Evolutionary conservation across 2,888 invertebrate species (phyloP), one percentile per base, ranked within the genome.

Genomic region (Trimorus sp.): DNA sequence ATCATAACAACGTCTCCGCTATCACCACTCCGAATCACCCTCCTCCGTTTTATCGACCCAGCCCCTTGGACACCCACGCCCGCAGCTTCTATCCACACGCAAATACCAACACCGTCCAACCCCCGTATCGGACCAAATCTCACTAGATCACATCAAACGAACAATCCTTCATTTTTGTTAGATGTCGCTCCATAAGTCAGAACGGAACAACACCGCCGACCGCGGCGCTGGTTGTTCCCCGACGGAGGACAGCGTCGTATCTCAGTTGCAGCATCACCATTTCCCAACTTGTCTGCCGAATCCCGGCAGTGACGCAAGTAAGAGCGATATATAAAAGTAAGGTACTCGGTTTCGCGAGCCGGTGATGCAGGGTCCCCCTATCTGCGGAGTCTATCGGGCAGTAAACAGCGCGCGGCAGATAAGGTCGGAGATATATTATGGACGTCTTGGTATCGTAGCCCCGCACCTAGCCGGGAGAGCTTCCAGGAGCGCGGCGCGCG

Each of bases 381-480:
- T 91, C 91, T 89, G 88, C 85, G 85, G 88, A 91, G 91, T 91
- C 91, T 91, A 91, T 91, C 91, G 90, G 90, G 89, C 90, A 90
- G 91, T 91, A 91, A 91, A 91, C 91, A 91, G 90, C 89, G 88
- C 89, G 89, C 91, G 89, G 89, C 90, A 91, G 91, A 91, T 91
- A 91, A 91, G 91, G 88, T 88, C 83, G 86, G 86, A 90, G 89
- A 91, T 91, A 91, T 90, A 91, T 91, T 90, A 89, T 90, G 88
- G 89, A 90, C 89, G 88, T 87, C 85, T 87, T 86, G 85, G 84
- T 85, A 80, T 70, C 83, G 79, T 74, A 74, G 74, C 65, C 48
- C 77, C 56, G 79, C 68, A 77, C 80, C 77, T 77, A 74, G 77
- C 71, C 40, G 40, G 54, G 71, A 73, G 63, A 70, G 77, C 66